Percentiles rank a stretch among this genome's conserved stretches.
These are phyloP conservation scores for Scaptomyza parva DNA, from an alignment of 2,888 invertebrate genomes.

Conservation along the genomic window DNA sequence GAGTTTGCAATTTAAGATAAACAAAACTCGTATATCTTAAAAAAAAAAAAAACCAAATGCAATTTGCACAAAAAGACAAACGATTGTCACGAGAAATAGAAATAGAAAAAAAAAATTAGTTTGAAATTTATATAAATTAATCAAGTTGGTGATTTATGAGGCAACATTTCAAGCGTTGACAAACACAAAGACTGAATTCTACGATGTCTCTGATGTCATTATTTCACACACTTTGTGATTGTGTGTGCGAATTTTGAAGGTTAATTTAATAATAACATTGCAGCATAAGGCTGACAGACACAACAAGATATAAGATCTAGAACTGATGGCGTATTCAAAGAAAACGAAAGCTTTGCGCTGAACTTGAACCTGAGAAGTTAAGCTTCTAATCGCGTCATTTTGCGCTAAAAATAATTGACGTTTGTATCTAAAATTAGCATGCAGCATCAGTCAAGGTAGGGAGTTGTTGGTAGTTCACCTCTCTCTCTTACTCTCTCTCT, in stretches of 20 bases:
- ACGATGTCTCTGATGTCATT: conserved; percentile 76
- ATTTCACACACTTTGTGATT: conserved; percentile 36
- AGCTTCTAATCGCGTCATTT: conserved; percentile 26
- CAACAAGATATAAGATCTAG: conserved; percentile 28
- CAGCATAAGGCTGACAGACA: conserved; percentile 36
- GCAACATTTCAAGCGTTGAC: conserved; percentile 65
- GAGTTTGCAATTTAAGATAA: conserved; percentile 4
- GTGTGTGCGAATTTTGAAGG: conserved; percentile 58
- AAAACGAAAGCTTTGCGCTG: conserved; percentile 69
- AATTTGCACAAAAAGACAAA: conserved; percentile 56
- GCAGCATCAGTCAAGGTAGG: conserved; percentile 62
- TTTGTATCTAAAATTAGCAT: conserved; percentile 51
- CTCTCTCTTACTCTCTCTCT: conserved; percentile 19
- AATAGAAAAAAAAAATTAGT: conserved; percentile 33
- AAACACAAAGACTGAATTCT: conserved; percentile 38
- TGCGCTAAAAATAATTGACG: conserved; percentile 31
- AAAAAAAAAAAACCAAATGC: conserved; percentile 22
- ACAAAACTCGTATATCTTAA: conserved; percentile 6
- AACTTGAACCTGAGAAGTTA: conserved; percentile 67
- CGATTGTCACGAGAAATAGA: conserved; percentile 43
- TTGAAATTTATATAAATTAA: conserved; percentile 69
- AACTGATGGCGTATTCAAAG: conserved; percentile 28
- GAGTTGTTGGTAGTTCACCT: conserved; percentile 7
- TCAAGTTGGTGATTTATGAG: conserved; percentile 77
- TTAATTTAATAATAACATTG: conserved; percentile 77